phyloP scores from a whole-genome alignment of 2,113 vertebrate genomes.

The Anhinga anhinga region DNA sequence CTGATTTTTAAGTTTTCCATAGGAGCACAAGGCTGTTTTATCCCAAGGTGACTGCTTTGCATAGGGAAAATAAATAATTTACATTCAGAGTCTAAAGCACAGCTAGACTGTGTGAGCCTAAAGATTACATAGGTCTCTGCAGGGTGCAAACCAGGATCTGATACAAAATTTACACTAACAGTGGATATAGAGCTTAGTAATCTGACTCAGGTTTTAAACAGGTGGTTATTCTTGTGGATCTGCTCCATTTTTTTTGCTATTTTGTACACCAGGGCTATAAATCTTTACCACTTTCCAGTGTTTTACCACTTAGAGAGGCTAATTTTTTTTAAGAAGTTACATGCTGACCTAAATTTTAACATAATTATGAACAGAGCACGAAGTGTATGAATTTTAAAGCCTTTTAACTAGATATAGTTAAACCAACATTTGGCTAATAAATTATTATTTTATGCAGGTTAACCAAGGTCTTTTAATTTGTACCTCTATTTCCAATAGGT shows the following conservation, averaged over 20 bases:
- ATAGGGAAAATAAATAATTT: neutral
- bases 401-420: neutral
- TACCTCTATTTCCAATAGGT: neutral
- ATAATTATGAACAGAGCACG: neutral
- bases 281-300: neutral
- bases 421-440: neutral
- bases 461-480: neutral
- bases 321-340: neutral
- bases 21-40: neutral
- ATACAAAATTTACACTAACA: neutral
- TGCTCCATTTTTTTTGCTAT: neutral
- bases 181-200: neutral
- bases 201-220: neutral
- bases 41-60: neutral
- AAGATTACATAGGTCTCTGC: neutral
- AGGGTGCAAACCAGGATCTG: neutral
- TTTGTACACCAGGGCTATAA: neutral
- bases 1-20: neutral
- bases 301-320: neutral
- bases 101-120: neutral
- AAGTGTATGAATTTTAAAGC: neutral
- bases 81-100: neutral
- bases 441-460: neutral
- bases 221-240: neutral
- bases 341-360: neutral